Conservation (phyloP, 2,888 invertebrate species). For the Troides oblongomaculatus region DNA sequence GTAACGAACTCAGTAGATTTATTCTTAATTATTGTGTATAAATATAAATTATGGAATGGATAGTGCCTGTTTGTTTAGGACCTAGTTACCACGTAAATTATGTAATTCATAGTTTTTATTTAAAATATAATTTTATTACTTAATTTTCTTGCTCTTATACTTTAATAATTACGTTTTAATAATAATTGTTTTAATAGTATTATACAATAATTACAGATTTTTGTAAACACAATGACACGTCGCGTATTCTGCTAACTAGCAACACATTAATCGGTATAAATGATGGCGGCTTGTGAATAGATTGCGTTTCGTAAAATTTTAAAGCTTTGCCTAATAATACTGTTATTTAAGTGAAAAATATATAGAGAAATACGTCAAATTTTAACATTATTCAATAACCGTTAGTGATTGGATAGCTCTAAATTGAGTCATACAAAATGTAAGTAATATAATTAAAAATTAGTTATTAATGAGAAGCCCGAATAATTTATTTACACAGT, state of each 20-base stretch:
- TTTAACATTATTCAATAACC: background rate
- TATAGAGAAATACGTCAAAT: background rate
- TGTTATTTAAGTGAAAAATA: slow-evolving; percentile 7
- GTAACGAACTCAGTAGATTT: background rate
- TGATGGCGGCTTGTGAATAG: slow-evolving; percentile 36
- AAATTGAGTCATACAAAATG: slow-evolving; percentile 10
- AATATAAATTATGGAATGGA: background rate
- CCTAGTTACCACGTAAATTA: background rate
- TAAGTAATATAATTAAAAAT: slow-evolving; percentile 8
- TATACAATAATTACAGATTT: background rate
- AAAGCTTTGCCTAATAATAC: slow-evolving; percentile 28
- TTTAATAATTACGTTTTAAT: background rate
- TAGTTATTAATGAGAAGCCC: background rate
- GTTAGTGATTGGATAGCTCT: background rate
- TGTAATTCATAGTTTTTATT: background rate
- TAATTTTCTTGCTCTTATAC: background rate
- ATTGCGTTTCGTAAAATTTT: slow-evolving; percentile 26
- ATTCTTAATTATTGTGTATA: background rate
- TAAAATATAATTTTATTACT: background rate
- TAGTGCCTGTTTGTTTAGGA: background rate
- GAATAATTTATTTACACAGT: background rate
- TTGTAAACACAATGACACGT: slow-evolving; percentile 24
- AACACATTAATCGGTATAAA: slow-evolving; percentile 23
- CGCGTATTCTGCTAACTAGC: slow-evolving; percentile 8
- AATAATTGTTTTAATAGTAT: background rate